These are phyloP conservation scores for Zaprionus tsacasi DNA, from an alignment of 1,140 invertebrate genomes.

Conservation along the genomic window DNA sequence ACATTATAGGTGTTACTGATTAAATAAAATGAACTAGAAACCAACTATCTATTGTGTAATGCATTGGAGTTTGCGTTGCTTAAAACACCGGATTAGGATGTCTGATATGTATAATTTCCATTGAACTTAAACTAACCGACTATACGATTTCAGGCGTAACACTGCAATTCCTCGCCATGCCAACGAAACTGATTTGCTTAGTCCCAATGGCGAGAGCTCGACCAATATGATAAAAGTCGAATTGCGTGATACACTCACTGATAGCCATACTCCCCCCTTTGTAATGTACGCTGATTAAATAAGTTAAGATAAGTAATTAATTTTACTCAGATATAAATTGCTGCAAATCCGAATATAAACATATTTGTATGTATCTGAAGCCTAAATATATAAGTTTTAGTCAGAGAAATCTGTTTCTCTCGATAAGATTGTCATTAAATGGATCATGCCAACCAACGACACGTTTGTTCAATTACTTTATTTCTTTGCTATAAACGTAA, in stretches of 20 bases:
- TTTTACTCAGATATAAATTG: background rate
- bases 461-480: background rate
- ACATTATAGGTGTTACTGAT: too few species aligned
- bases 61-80: too few species aligned
- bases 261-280: slow-evolving; percentile 54
- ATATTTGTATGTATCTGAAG: slow-evolving; percentile 2
- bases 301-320: background rate
- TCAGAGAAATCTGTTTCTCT: slow-evolving; percentile 12
- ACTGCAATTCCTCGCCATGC: slow-evolving; percentile 47
- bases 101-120: too few species aligned
- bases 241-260: slow-evolving; percentile 63
- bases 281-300: slow-evolving; percentile 75
- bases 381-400: slow-evolving; percentile 15
- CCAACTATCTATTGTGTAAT: too few species aligned
- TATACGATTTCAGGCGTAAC: slow-evolving; percentile 60
- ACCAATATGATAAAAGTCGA: slow-evolving; percentile 79
- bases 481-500: too few species aligned
- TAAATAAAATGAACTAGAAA: too few species aligned
- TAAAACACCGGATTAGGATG: too few species aligned
- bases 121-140: too few species aligned
- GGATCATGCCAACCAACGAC: background rate
- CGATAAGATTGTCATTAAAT: slow-evolving; percentile 20
- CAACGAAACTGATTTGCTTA: slow-evolving; percentile 32
- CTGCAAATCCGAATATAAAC: background rate
- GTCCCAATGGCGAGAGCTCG: slow-evolving; percentile 56